Percentiles rank a stretch among this genome's conserved stretches.
These are phyloP conservation scores for Ptychochromis oligacanthus DNA, from an alignment of 2,113 vertebrate genomes.

Conservation along the genomic window DNA sequence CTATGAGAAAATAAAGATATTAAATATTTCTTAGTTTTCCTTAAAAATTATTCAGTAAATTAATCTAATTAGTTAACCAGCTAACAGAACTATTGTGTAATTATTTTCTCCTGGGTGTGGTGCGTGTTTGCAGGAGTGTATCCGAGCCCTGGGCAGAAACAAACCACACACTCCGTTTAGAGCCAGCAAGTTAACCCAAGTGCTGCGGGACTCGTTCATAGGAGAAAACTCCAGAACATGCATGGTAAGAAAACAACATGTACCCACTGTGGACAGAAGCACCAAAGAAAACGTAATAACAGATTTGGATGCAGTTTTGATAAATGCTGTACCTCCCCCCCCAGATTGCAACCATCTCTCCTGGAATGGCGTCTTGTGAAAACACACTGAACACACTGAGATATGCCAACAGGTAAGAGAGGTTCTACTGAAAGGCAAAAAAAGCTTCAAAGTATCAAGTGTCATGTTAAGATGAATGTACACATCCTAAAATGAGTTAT, in stretches of 20 bases:
- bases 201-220: constrained; percentile 97
- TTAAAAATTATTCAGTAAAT: background rate
- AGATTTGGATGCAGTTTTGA: background rate
- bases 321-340: constrained; percentile 5
- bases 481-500: background rate
- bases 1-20: background rate
- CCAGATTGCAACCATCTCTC: constrained; percentile 98
- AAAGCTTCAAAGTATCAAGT: background rate
- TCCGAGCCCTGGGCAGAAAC: constrained; percentile 95
- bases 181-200: constrained; percentile 98
- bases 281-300: background rate
- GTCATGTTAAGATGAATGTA: background rate
- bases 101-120: background rate
- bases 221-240: constrained; percentile 98
- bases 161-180: constrained; percentile 97
- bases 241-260: constrained; percentile 84
- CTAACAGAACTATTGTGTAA: background rate
- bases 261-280: background rate
- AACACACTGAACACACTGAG: constrained; percentile 97
- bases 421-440: background rate
- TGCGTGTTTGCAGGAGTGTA: constrained; percentile 88
- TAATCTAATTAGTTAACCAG: background rate
- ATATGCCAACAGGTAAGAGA: constrained; percentile 95
- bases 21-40: background rate
- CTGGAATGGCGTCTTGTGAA: constrained; percentile 98